Base-by-base conservation (phyloP, 2,888 invertebrate genomes). In the Lasioglossum marginatum region DNA sequence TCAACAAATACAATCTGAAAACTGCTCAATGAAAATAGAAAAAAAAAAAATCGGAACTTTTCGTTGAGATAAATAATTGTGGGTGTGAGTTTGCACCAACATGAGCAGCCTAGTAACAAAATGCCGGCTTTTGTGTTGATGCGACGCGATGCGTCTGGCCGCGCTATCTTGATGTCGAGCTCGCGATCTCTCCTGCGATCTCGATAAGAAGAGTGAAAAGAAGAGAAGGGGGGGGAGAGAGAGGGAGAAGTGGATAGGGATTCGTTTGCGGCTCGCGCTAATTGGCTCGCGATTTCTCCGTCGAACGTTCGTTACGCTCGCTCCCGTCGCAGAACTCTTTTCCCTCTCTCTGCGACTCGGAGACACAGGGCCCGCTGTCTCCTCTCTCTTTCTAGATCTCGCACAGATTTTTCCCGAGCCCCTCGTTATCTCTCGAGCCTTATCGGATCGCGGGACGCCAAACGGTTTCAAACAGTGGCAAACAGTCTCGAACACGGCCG, bases 201-300 rank as follows among this genome's bases (percentile, higher is more conserved):
- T 75, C 72, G 78, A 81, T 83, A 83, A 75, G 68, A 70, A 74
- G 70, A 45, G 73, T 66, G 81, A 83, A 79, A 86, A 75, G 74
- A 48, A 16, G 2, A 37, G 34, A 48, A 66, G 77, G 4, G 12
- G 12, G 16, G 40, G 27, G 48, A 66, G 80, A 48, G 48, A 23
- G 19, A 2, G 37, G 10, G 77, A 79, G 66, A 19, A 34, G 23
- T 27, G 77, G 82, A 68, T 76, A 60, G 60, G 60, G 84, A 87
- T 89, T 87, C 85, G 85, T 85, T 86, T 82, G 90, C 83, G 74
- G 79, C 79, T 70, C 70, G 79, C 84, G 87, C 88, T 90, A 90
- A 88, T 90, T 89, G 88, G 82, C 82, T 75, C 84, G 68, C 84
- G 82, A 80, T 85, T 87, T 88, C 81, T 83, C 76, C 83, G 88